Base-by-base conservation (phyloP, 2,888 invertebrate species). In the Agrotis segetum region DNA sequence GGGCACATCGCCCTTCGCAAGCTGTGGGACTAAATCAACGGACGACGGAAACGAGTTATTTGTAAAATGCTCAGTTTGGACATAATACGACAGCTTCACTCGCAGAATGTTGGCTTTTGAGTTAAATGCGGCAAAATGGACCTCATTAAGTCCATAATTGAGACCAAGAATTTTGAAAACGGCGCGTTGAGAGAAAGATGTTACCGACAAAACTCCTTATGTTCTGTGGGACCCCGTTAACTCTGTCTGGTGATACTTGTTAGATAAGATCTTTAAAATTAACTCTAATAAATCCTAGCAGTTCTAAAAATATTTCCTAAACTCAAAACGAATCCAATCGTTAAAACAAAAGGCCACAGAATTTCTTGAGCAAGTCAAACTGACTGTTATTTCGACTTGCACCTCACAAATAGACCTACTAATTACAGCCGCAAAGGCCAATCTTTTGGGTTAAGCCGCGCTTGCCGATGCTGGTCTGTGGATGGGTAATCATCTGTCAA, bases 81-180 rank as follows among this genome's bases (percentile, higher is more conserved):
- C 79, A 60, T 79, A 82, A 79, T 82, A 66, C 82, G 82, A 66
- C 62, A 29, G 67, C 47, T 64, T 29, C 34, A 52, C 62, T 65
- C 50, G 63, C 72, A 61, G 71, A 77, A 40, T 62, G 63, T 59
- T 69, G 62, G 21, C 29, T 77, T 79, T 71, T 65, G 64, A 81
- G 49, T 66, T 70, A 81, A 81, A 72, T 53, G 64, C 62, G 34
- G 50, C 67, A 62, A 82, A 68, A 79, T 62, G 53, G 58, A 21
- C 34, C 78, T 81, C 71, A 79, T 82, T 82, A 78, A 14, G n/a
- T 11, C 21, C 63, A 17, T 82, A 82, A 82, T 82, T 82, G 79
- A 73, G 55, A 50, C 13, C 16, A 73, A 66, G 77, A 81, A 81
- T 81, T 77, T 78, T 59, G 64, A 70, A 65, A 64, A 65, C 11